A percentile compares a stretch with the other conserved stretches of the same genome.
phyloP scores from a whole-genome alignment of 2,888 invertebrate genomes.

The Priocnemis perturbator region DNA sequence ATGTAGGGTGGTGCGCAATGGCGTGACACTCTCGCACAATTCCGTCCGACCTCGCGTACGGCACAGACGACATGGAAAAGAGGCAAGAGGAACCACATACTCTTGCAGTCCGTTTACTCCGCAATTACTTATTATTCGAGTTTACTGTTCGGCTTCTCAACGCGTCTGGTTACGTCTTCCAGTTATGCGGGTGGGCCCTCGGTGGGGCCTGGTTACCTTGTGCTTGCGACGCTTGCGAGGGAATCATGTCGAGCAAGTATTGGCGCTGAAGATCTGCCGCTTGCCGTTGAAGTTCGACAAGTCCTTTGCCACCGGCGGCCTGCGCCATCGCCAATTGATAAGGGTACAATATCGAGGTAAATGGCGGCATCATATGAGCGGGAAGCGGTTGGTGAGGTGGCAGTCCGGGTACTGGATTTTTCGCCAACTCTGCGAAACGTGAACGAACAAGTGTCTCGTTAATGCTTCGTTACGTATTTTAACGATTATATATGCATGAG shows the following conservation, averaged over 20 bases:
- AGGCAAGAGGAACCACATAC: constrained; percentile 1
- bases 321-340: constrained; percentile 93
- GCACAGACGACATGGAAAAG: constrained; percentile 5
- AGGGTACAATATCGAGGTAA: constrained; percentile 90
- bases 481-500: neutral
- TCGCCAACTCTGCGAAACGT: constrained; percentile 66
- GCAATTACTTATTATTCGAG: constrained; percentile 39
- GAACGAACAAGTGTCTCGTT: neutral
- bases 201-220: constrained; percentile 74
- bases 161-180: constrained; percentile 79
- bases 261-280: constrained; percentile 94
- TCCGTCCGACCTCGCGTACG: neutral
- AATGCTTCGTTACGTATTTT: neutral
- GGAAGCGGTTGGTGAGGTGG: constrained; percentile 81
- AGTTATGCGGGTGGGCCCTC: constrained; percentile 76
- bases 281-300: constrained; percentile 87
- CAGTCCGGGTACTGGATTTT: constrained; percentile 72
- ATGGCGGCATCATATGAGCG: constrained; percentile 90
- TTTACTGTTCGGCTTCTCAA: constrained; percentile 47
- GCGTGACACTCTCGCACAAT: constrained; percentile 7
- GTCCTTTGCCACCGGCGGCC: constrained; percentile 78
- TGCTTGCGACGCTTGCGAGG: constrained; percentile 77
- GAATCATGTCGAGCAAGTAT: constrained; percentile 97
- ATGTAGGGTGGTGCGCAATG: constrained; percentile 31
- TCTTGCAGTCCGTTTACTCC: constrained; percentile 36